Evolutionary conservation across 2,113 vertebrate genomes (phyloP).

Genomic region (Nycticryphes semicollaris): DNA sequence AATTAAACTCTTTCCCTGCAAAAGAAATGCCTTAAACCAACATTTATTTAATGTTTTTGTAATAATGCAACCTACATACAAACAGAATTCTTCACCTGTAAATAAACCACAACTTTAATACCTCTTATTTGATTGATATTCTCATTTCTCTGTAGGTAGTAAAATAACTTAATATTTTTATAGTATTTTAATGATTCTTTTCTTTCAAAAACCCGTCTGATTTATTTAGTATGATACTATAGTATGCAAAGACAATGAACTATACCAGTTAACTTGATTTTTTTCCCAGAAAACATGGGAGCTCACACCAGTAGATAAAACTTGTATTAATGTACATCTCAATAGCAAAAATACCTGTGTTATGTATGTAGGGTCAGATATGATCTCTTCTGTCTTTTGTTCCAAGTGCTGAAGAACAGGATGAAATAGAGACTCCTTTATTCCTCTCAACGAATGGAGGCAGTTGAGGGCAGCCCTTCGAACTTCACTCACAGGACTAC

Average conservation of each 20-base stretch:
- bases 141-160: neutral
- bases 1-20: neutral
- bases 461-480: constrained; percentile 81
- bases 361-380: constrained; percentile 84
- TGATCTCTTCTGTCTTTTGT: constrained; percentile 84
- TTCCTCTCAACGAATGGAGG: constrained; percentile 74
- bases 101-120: neutral
- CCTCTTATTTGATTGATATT: neutral
- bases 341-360: constrained; percentile 75
- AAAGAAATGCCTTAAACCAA: neutral
- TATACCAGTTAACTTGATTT: neutral
- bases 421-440: constrained; percentile 72
- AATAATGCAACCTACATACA: neutral
- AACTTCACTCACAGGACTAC: constrained; percentile 84
- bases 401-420: constrained; percentile 80
- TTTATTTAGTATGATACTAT: neutral
- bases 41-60: neutral
- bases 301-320: neutral
- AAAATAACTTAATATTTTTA: neutral
- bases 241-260: neutral
- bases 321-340: neutral
- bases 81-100: neutral
- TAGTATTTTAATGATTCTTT: neutral
- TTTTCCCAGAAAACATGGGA: neutral
- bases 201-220: too few relatives aligned